Evolutionary conservation across 2,888 invertebrate species (phyloP).

Genomic region (Drosophila greeni): DNA sequence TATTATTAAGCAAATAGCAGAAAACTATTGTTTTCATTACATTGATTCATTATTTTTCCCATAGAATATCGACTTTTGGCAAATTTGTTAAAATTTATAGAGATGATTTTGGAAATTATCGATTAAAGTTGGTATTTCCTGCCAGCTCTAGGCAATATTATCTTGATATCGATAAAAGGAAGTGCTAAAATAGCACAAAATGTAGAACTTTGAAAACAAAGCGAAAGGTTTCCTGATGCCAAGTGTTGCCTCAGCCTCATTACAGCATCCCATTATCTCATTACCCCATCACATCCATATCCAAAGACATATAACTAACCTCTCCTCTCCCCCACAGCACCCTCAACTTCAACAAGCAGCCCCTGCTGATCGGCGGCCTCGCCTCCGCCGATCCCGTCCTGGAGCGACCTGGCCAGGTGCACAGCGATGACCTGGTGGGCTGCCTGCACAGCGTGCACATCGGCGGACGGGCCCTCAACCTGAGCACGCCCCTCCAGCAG

Average conservation of each 20-base stretch:
- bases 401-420: slow-evolving; percentile 93
- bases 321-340: slow-evolving; percentile 82
- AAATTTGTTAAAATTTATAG: no score
- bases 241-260: not conserved
- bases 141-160: no score
- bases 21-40: no score
- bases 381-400: slow-evolving; percentile 90
- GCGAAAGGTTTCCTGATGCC: not conserved
- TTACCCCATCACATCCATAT: not conserved
- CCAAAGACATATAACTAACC: not conserved
- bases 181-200: no score
- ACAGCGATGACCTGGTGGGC: slow-evolving; percentile 95
- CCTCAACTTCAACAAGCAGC: slow-evolving; percentile 93
- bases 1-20: no score
- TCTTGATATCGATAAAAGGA: no score
- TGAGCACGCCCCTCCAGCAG: slow-evolving; percentile 87
- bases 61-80: no score
- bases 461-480: slow-evolving; percentile 90
- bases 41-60: no score
- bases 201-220: no score
- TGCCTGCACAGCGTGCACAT: slow-evolving; percentile 94
- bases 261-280: not conserved
- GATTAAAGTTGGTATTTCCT: no score
- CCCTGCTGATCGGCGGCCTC: slow-evolving; percentile 91
- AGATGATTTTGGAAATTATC: no score